Evolutionary conservation across 1,140 invertebrate species (phyloP).

Genomic region (Cydia splendana): DNA sequence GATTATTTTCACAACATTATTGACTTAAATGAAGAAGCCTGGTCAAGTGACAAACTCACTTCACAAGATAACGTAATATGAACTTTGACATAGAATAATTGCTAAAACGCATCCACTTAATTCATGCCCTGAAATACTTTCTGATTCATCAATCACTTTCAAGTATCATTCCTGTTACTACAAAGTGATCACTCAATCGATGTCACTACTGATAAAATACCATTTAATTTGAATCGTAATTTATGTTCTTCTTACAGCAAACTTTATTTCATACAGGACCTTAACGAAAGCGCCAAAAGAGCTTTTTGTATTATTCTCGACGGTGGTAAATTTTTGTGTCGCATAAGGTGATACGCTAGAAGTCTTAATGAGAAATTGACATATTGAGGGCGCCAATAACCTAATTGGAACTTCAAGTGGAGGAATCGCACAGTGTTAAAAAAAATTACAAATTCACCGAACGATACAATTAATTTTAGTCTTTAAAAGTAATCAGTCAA

Average conservation of each 20-base stretch:
- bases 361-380: conserved; percentile 6
- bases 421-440: neutral
- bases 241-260: neutral
- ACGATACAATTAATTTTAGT: neutral
- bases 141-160: conserved; percentile 25
- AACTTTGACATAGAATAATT: conserved; percentile 28
- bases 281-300: neutral
- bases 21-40: conserved; percentile 8
- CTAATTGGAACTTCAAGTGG: neutral
- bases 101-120: conserved; percentile 11
- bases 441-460: neutral
- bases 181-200: conserved; percentile 21
- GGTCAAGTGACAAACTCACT: conserved; percentile 16
- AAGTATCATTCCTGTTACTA: neutral
- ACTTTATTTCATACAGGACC: neutral
- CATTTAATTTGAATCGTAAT: conserved; percentile 25
- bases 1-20: conserved; percentile 22
- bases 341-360: neutral
- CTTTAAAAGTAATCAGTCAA: neutral
- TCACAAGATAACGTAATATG: neutral
- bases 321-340: neutral
- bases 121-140: conserved; percentile 15
- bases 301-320: neutral
- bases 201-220: conserved; percentile 19
- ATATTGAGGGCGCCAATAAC: conserved; percentile 11